Conservation (phyloP, 2,888 invertebrate species). For the Nezara viridula region DNA sequence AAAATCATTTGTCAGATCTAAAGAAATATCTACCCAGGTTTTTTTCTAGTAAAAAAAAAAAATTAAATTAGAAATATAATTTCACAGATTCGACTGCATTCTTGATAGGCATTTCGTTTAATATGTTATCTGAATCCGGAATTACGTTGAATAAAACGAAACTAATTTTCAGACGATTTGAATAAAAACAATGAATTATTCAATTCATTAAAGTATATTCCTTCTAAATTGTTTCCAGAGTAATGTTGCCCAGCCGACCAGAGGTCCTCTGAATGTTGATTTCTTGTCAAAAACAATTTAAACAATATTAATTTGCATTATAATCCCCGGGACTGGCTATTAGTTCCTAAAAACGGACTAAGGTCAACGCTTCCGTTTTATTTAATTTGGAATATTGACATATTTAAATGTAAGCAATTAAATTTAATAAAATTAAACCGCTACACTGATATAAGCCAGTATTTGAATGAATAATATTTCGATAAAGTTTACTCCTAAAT, state of each 20-base stretch:
- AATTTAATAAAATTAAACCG: background rate
- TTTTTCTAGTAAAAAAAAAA: too few relatives aligned
- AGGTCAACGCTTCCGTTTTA: background rate
- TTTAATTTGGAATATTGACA: background rate
- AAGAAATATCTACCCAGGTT: too few relatives aligned
- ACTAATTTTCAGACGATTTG: slow-evolving; percentile 5
- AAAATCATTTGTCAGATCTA: too few relatives aligned
- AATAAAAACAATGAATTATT: slow-evolving; percentile 32
- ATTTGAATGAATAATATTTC: background rate
- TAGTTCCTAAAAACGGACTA: background rate
- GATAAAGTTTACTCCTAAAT: background rate
- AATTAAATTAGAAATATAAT: background rate
- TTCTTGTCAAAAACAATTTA: background rate
- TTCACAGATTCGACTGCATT: background rate
- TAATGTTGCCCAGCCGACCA: background rate
- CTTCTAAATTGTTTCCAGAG: background rate
- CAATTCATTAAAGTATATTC: slow-evolving; percentile 17
- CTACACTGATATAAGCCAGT: background rate
- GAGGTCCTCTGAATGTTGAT: background rate
- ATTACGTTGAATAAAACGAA: background rate
- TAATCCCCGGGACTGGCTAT: background rate
- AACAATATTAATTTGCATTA: background rate
- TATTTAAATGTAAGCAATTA: background rate
- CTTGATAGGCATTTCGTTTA: background rate
- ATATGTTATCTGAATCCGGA: background rate